Conservation (phyloP, 2,888 invertebrate species). For the Xestia rhomboidea region DNA sequence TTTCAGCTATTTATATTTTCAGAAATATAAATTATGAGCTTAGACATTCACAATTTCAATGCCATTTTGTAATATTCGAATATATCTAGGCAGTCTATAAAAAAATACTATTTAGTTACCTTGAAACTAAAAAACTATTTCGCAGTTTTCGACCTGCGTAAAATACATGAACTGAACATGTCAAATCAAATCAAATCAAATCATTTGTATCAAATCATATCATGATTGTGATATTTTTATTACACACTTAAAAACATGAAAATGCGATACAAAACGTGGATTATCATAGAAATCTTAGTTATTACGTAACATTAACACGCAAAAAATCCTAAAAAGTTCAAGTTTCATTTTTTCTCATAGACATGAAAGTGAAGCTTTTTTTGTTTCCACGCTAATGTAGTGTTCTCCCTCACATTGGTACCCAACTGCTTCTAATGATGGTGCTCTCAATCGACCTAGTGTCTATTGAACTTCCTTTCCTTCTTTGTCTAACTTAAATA, state of each 20-base stretch:
- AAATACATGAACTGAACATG: neutral
- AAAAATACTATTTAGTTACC: neutral
- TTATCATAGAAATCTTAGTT: neutral
- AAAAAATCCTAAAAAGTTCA: conserved; percentile 11
- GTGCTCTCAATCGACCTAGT: neutral
- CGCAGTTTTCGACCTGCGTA: conserved; percentile 16
- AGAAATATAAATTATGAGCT: neutral
- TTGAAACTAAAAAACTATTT: conserved; percentile 11
- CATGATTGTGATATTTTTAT: neutral
- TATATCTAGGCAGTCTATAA: neutral
- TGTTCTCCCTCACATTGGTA: neutral
- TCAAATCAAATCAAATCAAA: no score
- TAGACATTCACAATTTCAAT: conserved; percentile 2
- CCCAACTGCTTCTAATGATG: no score
- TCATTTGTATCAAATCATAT: no score
- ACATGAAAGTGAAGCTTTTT: conserved; percentile 20
- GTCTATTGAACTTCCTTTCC: neutral
- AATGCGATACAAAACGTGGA: neutral
- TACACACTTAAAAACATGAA: neutral
- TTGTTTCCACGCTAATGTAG: conserved; percentile 22
- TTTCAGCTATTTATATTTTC: neutral
- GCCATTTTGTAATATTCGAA: conserved; percentile 13
- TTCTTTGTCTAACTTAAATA: neutral
- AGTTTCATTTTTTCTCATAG: neutral
- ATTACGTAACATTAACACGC: neutral